Evolutionary conservation across 2,113 vertebrate species (phyloP), one percentile per base, ranked within the genome.

Genomic region (Redunca redunca): DNA sequence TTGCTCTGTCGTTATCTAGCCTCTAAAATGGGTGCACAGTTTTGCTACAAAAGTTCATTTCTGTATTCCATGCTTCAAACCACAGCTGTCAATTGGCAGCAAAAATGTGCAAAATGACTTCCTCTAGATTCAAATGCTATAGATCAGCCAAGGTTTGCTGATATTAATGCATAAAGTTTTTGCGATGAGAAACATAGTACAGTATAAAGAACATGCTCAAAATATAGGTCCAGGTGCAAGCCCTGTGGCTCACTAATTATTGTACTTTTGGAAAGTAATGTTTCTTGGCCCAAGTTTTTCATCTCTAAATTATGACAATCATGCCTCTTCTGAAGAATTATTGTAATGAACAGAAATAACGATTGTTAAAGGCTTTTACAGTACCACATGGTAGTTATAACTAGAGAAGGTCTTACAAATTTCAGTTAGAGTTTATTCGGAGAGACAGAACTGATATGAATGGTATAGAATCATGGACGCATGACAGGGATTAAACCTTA

Each of bases 1-100:
- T 95, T 83, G 82, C 95, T 62, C 58, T 96, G 78, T 83, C 96
- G 57, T 89, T 62, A 94, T 60, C 82, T 97, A 96, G 71, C 93
- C 97, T 97, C 86, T 93, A 92, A 98, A 98, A 98, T 97, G 96
- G 96, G 96, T 97, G 95, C 78, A 77, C 7, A 48, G 30, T 82
- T 94, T 94, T 94, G 58, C 62, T 91, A 57, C 58, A 40, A 7
- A 82, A 97, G 36, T 50, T 86, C 84, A 93, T 36, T 80, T 97
- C 50, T 82, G 13, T 74, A 83, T 58, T 67, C 50, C 6, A 43
- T 46, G 71, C 30, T 96, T 94, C 16, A 93, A 92, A 90, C 88
- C 53, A 57, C 10, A 3, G 36, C 88, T 86, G 50, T 16, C 71
- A 71, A 46, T 26, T 52, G 43, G 13, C 5, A 90, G 19, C 48